Conservation (phyloP, 2,888 invertebrate species). For the Callyntrura sp. region DNA sequence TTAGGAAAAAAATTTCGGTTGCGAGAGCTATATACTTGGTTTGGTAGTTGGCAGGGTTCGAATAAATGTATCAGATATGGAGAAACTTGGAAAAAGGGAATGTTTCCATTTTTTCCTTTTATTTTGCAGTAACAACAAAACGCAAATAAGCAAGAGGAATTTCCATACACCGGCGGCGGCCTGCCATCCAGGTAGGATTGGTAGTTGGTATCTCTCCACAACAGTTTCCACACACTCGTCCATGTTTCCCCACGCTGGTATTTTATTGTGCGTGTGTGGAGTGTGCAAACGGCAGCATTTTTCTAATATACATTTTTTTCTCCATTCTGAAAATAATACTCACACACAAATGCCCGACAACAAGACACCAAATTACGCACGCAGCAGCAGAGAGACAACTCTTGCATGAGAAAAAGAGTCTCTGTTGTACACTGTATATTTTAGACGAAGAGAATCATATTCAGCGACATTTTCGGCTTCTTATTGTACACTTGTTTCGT, state of each 20-base stretch:
- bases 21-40: too few species aligned
- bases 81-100: not conserved
- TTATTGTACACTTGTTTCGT: slow-evolving; percentile 4
- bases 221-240: too few species aligned
- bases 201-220: too few species aligned
- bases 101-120: not conserved
- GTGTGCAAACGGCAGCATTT: not conserved
- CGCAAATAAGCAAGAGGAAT: not conserved
- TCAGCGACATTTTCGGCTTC: too few species aligned
- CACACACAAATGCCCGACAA: not conserved
- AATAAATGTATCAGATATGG: too few species aligned
- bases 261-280: not conserved
- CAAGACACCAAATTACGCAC: not conserved
- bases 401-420: not conserved
- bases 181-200: too few species aligned
- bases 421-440: not conserved
- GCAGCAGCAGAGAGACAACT: slow-evolving; percentile 8
- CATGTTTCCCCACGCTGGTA: too few species aligned
- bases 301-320: not conserved
- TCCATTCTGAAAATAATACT: not conserved
- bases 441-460: not conserved
- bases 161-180: too few species aligned
- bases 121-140: not conserved
- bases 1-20: not conserved
- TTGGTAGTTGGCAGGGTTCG: too few species aligned